Evolutionary conservation across 2,888 invertebrate species (phyloP).

Genomic region (Ernsta delagoae): DNA sequence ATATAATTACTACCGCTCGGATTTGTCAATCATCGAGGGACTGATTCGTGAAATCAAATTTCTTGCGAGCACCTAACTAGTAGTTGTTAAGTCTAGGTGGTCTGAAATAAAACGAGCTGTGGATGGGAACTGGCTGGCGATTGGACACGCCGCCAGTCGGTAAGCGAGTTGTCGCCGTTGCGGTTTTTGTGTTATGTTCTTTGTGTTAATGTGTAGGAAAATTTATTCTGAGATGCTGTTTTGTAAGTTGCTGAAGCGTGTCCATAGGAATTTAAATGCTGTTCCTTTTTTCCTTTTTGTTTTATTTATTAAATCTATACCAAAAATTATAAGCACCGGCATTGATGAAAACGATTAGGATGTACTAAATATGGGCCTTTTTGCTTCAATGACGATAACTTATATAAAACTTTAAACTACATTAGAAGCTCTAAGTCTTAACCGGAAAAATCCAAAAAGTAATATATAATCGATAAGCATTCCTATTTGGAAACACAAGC

Average conservation of each 20-base stretch:
- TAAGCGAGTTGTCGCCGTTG: slow-evolving; percentile 16
- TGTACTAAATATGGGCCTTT: no score
- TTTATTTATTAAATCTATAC: neutral
- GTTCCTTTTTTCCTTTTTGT: neutral
- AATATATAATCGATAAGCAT: no score
- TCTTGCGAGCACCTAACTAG: neutral
- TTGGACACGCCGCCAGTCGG: slow-evolving; percentile 10
- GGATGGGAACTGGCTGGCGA: slow-evolving; percentile 13
- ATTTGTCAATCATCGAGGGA: slow-evolving; percentile 34
- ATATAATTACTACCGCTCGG: slow-evolving; percentile 18
- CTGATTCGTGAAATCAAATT: slow-evolving; percentile 26
- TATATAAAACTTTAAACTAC: no score
- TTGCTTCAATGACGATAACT: no score
- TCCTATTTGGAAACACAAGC: no score
- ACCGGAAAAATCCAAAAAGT: no score
- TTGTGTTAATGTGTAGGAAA: slow-evolving; percentile 1
- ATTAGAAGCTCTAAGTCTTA: no score
- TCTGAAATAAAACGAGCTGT: slow-evolving; percentile 21
- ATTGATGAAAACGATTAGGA: no score
- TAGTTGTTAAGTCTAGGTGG: slow-evolving; percentile 17
- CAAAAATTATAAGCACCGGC: neutral
- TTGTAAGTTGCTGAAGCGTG: neutral
- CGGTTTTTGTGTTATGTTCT: neutral
- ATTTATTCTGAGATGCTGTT: neutral
- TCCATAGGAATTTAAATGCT: neutral